These are phyloP conservation scores for Coregonus ussuriensis DNA, from an alignment of 2,797 vertebrate genomes.

Conservation along the genomic window DNA sequence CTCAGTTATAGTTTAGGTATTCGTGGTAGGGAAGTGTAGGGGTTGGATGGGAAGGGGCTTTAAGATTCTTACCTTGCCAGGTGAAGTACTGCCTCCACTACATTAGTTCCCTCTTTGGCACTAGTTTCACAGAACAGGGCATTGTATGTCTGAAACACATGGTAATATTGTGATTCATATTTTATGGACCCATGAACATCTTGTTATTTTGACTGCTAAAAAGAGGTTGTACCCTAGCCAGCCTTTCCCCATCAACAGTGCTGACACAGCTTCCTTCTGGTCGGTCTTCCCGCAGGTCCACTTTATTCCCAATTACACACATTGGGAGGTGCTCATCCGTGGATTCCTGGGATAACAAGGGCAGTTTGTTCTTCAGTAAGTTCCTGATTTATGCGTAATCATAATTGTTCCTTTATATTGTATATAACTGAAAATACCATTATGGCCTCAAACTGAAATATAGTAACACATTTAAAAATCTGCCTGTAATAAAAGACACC, in stretches of 20 bases:
- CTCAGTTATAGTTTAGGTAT: neutral
- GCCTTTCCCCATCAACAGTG: constrained; percentile 69
- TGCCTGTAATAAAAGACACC: neutral
- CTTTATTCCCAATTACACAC: constrained; percentile 80
- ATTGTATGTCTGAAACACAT: constrained; percentile 63
- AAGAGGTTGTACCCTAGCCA: constrained; percentile 66
- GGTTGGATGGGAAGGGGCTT: neutral
- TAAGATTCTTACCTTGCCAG: constrained; percentile 66
- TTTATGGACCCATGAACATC: neutral
- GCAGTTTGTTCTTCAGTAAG: neutral
- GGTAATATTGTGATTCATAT: neutral
- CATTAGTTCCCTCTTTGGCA: constrained; percentile 76
- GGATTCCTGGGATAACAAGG: constrained; percentile 66
- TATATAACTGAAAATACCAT: neutral
- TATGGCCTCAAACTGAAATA: neutral
- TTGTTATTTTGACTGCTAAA: neutral
- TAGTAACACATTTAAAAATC: neutral
- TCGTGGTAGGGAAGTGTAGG: neutral
- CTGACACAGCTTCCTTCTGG: constrained; percentile 55
- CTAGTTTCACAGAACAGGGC: constrained; percentile 80
- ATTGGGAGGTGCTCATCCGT: constrained; percentile 61
- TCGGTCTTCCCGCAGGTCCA: constrained; percentile 60
- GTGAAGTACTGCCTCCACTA: constrained; percentile 75
- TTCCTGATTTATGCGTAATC: neutral
- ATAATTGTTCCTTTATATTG: too few relatives aligned